Percentiles rank a stretch among this genome's conserved stretches.
Evolutionary conservation across 92 coral and sea anemone genomes (phyloP).

Genomic region (Montipora capitata): DNA sequence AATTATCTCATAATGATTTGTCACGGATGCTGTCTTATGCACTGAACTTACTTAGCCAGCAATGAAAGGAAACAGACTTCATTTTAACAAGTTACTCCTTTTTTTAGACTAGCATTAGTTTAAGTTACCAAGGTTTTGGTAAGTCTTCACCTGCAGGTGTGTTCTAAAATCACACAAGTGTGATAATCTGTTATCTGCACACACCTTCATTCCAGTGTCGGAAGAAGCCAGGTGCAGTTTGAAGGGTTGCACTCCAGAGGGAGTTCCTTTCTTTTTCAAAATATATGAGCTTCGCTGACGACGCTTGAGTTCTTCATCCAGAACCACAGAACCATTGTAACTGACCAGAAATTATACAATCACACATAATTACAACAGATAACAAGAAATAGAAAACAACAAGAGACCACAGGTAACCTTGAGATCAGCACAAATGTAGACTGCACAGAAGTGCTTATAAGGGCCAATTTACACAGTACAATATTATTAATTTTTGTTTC

Average conservation of each 20-base stretch:
- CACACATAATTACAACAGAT: constrained; percentile 14
- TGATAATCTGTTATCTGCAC: constrained; percentile 37
- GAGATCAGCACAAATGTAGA: no score
- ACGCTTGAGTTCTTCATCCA: constrained; percentile 75
- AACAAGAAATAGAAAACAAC: background rate
- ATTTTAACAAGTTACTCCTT: no score
- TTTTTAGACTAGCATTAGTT: no score
- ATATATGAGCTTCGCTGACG: constrained; percentile 79
- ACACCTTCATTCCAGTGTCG: constrained; percentile 89
- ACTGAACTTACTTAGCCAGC: no score
- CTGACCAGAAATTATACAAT: constrained; percentile 67
- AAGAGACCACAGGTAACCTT: no score
- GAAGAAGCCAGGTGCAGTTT: constrained; percentile 91
- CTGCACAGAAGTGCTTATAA: no score
- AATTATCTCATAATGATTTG: no score
- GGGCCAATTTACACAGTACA: no score
- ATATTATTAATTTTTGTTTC: no score
- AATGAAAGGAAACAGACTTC: no score
- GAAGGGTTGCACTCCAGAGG: constrained; percentile 93
- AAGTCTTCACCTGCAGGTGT: background rate
- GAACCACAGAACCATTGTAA: constrained; percentile 82
- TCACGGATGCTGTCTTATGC: no score
- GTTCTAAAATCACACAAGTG: constrained; percentile 20
- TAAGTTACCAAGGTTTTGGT: background rate
- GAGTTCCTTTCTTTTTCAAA: constrained; percentile 76